phyloP scores from a whole-genome alignment of 2,888 invertebrate species.

The Sinhomidia bicolor region DNA sequence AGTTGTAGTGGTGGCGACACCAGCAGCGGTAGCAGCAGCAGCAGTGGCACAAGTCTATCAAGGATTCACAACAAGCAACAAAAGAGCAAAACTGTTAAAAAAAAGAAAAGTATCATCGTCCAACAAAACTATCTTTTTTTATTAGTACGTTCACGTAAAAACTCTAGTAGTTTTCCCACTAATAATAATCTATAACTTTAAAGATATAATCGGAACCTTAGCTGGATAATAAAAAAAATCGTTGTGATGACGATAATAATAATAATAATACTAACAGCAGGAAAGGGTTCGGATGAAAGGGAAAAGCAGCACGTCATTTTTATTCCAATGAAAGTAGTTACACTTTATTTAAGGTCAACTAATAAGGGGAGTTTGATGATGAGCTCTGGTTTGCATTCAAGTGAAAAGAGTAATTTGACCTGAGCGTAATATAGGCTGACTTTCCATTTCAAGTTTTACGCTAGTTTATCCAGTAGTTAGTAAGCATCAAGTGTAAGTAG shows the following conservation, averaged over 20 bases:
- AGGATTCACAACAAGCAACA: constrained; percentile 49
- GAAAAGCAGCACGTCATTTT: too few relatives aligned
- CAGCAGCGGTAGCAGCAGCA: not conserved
- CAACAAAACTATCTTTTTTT: constrained; percentile 37
- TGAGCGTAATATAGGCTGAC: not conserved
- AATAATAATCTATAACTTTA: constrained; percentile 41
- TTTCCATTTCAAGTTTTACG: constrained; percentile 2
- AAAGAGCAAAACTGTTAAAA: constrained; percentile 64
- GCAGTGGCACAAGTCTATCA: not conserved
- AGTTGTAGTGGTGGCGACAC: too few relatives aligned
- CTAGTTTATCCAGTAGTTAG: constrained; percentile 41
- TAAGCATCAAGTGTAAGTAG: constrained; percentile 55
- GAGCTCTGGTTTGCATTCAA: not conserved
- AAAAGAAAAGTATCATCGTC: constrained; percentile 40
- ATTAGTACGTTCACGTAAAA: constrained; percentile 28
- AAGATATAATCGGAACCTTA: not conserved
- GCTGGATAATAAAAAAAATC: not conserved
- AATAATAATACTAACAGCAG: too few relatives aligned
- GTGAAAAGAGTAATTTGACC: not conserved
- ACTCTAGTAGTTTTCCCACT: constrained; percentile 29
- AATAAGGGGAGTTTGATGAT: constrained; percentile 1
- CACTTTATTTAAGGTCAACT: not conserved
- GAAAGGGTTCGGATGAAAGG: too few relatives aligned
- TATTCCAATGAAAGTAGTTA: too few relatives aligned
- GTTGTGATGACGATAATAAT: not conserved